Conservation (phyloP, 2,113 vertebrate genomes). For the Etia nguti region DNA sequence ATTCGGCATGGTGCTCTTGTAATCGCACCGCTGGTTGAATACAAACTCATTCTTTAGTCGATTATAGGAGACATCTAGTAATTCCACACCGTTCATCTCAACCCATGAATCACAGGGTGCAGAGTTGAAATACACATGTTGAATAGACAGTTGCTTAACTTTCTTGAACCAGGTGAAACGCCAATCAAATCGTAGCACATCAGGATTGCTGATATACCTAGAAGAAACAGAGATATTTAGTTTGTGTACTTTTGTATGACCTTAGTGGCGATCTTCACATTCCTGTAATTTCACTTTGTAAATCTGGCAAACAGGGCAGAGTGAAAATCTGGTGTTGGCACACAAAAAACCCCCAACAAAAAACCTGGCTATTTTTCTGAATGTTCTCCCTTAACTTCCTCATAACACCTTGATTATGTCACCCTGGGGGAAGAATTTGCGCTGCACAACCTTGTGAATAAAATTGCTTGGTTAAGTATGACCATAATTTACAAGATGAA, state of each 20-base stretch:
- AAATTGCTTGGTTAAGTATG: neutral
- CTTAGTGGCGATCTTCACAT: neutral
- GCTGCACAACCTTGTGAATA: neutral
- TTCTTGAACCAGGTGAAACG: slow-evolving; percentile 81
- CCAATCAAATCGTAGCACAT: slow-evolving; percentile 82
- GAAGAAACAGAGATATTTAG: neutral
- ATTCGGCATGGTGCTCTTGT: slow-evolving; percentile 53
- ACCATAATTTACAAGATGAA: neutral
- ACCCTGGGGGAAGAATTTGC: no score
- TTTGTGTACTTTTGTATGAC: neutral
- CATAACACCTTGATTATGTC: no score
- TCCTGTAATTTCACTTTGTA: neutral
- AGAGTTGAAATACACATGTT: slow-evolving; percentile 78
- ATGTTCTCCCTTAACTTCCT: no score
- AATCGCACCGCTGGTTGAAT: slow-evolving; percentile 72
- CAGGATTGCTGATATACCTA: slow-evolving; percentile 84
- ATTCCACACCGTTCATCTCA: slow-evolving; percentile 62
- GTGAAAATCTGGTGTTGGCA: no score
- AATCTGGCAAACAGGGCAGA: no score
- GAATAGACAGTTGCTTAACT: slow-evolving; percentile 66
- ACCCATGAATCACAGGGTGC: slow-evolving; percentile 80
- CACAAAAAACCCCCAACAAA: no score
- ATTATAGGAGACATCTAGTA: slow-evolving; percentile 73
- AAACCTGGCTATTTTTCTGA: no score
- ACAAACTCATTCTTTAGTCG: slow-evolving; percentile 57